phyloP scores from a whole-genome alignment of 2,888 invertebrate genomes.

The Amiota mariae region DNA sequence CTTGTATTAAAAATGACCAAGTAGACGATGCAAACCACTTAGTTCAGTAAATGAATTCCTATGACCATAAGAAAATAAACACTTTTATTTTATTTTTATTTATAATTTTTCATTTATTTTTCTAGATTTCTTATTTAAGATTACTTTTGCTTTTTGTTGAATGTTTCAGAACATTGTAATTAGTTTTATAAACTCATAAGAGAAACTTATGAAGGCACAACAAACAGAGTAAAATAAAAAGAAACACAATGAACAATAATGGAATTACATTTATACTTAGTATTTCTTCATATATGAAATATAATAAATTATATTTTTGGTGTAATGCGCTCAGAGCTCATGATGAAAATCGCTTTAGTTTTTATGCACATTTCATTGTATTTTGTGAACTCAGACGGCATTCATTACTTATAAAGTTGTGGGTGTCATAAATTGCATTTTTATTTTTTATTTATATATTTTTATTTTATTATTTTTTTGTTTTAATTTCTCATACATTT shows the following conservation, averaged over 20 bases:
- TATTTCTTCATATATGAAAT: not conserved
- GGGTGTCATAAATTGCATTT: not conserved
- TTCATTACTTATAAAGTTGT: too few species aligned
- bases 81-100: not conserved
- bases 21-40: too few species aligned
- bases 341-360: not conserved
- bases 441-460: too few species aligned
- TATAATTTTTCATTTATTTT: not conserved
- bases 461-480: too few species aligned
- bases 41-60: too few species aligned
- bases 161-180: conserved; percentile 52
- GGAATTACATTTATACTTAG: conserved; percentile 4
- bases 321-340: not conserved
- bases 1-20: too few species aligned
- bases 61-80: not conserved
- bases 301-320: not conserved
- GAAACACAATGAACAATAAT: not conserved
- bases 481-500: not conserved
- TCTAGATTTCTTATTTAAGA: conserved; percentile 6
- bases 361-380: not conserved
- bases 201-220: not conserved
- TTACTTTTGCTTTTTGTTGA: not conserved
- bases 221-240: not conserved
- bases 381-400: too few species aligned
- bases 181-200: conserved; percentile 52